Conservation (phyloP, 2,888 invertebrate species). For the Athalia rosae region DNA sequence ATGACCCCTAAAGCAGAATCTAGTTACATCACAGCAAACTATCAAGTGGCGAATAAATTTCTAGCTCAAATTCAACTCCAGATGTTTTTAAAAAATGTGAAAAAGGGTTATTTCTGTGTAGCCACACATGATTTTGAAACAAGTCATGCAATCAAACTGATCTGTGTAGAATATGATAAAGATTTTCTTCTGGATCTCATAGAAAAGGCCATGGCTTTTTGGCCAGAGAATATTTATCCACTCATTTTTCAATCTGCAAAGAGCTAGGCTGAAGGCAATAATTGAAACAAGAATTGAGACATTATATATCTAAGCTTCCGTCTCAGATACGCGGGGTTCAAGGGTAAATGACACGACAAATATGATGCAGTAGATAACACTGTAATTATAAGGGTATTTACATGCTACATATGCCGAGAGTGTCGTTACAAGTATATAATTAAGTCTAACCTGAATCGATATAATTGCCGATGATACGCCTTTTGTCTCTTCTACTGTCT, state of each 20-base stretch:
- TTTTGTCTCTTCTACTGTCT: too few species aligned
- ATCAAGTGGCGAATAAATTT: slow-evolving; percentile 4
- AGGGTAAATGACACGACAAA: too few species aligned
- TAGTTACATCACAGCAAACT: slow-evolving; percentile 8
- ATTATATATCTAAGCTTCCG: too few species aligned
- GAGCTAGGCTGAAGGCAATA: too few species aligned
- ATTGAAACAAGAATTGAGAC: too few species aligned
- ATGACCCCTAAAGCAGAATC: slow-evolving; percentile 16
- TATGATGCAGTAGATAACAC: slow-evolving; percentile 3
- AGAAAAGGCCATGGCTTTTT: slow-evolving; percentile 25
- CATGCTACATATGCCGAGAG: too few species aligned
- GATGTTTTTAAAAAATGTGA: slow-evolving; percentile 20
- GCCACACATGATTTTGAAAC: slow-evolving; percentile 26
- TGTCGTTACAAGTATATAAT: too few species aligned
- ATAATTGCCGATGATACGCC: not conserved
- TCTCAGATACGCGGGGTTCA: too few species aligned
- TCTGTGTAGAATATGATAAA: slow-evolving; percentile 18
- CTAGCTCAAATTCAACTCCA: slow-evolving; percentile 23
- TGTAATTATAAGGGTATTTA: too few species aligned
- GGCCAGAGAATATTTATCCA: slow-evolving; percentile 32
- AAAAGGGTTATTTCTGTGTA: slow-evolving; percentile 33
- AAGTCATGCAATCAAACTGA: slow-evolving; percentile 3
- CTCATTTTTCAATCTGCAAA: slow-evolving; percentile 9
- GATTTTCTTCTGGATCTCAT: slow-evolving; percentile 26
- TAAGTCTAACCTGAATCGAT: too few species aligned